Conservation (phyloP, 2,797 vertebrate genomes). For the Denticeps clupeoides region DNA sequence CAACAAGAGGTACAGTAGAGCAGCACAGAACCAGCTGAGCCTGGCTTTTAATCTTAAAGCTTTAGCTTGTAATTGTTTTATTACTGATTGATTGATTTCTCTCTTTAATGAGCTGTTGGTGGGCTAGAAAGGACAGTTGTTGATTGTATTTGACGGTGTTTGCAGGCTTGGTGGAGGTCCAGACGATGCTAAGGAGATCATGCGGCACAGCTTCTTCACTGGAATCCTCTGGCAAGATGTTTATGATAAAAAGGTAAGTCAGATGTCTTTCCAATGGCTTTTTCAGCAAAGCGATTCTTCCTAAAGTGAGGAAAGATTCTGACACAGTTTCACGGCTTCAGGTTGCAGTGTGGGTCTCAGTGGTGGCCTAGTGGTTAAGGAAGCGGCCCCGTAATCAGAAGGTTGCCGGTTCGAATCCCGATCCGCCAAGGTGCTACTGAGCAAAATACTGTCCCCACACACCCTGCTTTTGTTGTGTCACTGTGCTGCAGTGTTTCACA, state of each 20-base stretch:
- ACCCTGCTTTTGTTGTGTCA: no score
- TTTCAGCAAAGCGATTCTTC: no score
- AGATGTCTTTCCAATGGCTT: not conserved
- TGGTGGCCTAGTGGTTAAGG: no score
- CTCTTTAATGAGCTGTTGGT: not conserved
- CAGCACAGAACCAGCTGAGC: not conserved
- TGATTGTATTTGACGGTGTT: slow-evolving; percentile 19
- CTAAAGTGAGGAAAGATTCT: no score
- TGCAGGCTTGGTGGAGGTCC: slow-evolving; percentile 87
- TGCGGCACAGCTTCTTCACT: slow-evolving; percentile 93
- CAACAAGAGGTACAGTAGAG: slow-evolving; percentile 72
- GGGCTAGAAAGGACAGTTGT: not conserved
- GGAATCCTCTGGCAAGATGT: slow-evolving; percentile 93
- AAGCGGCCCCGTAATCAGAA: no score
- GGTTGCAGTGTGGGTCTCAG: no score
- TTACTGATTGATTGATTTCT: not conserved
- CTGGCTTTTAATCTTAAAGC: not conserved
- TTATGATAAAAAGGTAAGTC: slow-evolving; percentile 90
- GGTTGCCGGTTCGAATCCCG: no score
- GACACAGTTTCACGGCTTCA: no score
- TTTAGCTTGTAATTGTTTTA: not conserved
- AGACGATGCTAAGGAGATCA: slow-evolving; percentile 95
- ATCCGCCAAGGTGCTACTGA: no score
- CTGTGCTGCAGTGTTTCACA: no score
- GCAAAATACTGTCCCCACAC: no score